Evolutionary conservation across 2,797 vertebrate genomes (phyloP), one percentile per base, ranked within the genome.

Genomic region (Micromesistius poutassou): DNA sequence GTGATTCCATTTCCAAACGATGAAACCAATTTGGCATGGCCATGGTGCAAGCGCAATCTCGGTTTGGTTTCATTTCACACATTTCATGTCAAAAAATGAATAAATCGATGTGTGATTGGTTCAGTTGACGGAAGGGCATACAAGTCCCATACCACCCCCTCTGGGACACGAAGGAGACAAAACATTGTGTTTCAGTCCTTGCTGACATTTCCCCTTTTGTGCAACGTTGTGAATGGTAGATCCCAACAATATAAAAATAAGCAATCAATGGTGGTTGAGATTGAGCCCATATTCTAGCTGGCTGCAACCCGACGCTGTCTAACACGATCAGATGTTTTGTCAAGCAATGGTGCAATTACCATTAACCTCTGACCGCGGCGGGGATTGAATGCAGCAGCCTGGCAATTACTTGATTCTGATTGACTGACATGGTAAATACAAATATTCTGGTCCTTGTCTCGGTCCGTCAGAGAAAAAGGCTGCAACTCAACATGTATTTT

Each of bases 401-500:
- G 85, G 90, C 88, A 91, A 94, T 94, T 92, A 94, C 93, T 94
- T 94, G 94, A 95, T 94, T 93, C 91, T 96, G 94, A 95, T 94
- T 94, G 94, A 96, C 85, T 91, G 88, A 92, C 86, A 87, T 85
- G 90, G 85, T 81, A 74, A 28, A 78, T 68, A 68, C 25, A 28
- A 28, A 28, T 68, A 12, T 68, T n/a, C 25, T 28, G 62, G 8
- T 68, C 62, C 25, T 68, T 12, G 62, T 68, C 62, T 68, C 62
- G 0, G 8, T 68, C 14, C 28, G n/a, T 25, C 2, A 28, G n/a
- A 28, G 62, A 28, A 12, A 68, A 68, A 68, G n/a, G 62, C 25
- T 1, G 0, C 25, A 68, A 68, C 62, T 13, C 25, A 1, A 28
- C 62, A 30, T n/a, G 9, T 62, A 0, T 55, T 55, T 55, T 55